A percentile compares a stretch with the other conserved stretches of the same genome.
phyloP scores from a whole-genome alignment of 1,140 invertebrate species.

The Anastrepha ludens region DNA sequence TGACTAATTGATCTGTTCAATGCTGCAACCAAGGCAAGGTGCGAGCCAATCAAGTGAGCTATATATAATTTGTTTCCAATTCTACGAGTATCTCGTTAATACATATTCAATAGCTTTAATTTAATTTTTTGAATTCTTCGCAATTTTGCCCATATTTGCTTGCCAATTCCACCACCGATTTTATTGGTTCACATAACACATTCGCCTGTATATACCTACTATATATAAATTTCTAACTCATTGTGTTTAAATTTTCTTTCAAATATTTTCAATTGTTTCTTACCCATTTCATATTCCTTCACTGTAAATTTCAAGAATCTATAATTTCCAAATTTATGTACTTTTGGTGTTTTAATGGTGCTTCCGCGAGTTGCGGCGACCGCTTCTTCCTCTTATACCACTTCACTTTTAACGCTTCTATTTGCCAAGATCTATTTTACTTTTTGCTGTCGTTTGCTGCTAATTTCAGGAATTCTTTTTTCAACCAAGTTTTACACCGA shows the following conservation, averaged over 20 bases:
- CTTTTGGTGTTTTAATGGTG: background rate
- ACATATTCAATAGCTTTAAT: background rate
- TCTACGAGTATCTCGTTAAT: background rate
- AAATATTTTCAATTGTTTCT: background rate
- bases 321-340: background rate
- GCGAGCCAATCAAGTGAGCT: slow-evolving; percentile 22
- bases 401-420: background rate
- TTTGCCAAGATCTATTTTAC: background rate
- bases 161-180: background rate
- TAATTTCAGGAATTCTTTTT: background rate
- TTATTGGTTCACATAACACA: background rate
- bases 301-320: background rate
- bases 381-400: slow-evolving; percentile 17
- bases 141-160: background rate
- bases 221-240: background rate
- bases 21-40: slow-evolving; percentile 20
- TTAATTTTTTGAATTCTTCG: background rate
- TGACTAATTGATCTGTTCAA: background rate
- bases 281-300: slow-evolving; percentile 58
- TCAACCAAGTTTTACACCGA: background rate
- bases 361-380: slow-evolving; percentile 30
- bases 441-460: background rate
- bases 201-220: background rate
- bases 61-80: background rate
- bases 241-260: background rate